A percentile compares a stretch with the other conserved stretches of the same genome.
Evolutionary conservation across 2,113 vertebrate species (phyloP).

Genomic region (Ctenodactylus gundi): DNA sequence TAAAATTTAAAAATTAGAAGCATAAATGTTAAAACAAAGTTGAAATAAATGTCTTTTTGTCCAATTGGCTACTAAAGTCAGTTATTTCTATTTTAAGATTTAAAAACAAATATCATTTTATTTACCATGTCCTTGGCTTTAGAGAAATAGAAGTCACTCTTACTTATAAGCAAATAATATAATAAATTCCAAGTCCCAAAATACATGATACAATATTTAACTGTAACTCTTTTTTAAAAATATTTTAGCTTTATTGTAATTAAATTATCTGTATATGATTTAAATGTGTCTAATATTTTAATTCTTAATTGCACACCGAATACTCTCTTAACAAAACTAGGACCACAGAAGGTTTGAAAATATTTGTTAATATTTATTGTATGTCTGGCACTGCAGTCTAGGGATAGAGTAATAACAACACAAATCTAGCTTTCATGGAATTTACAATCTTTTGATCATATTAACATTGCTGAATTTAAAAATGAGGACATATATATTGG

Average conservation of each 20-base stretch:
- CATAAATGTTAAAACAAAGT: background rate
- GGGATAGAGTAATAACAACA: background rate
- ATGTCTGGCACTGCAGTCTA: background rate
- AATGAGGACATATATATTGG: background rate
- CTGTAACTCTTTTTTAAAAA: background rate
- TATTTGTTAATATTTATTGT: background rate
- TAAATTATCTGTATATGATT: background rate
- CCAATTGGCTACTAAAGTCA: background rate
- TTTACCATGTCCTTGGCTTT: background rate
- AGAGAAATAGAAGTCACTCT: background rate
- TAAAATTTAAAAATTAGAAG: slow-evolving; percentile 34
- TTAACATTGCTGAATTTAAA: background rate
- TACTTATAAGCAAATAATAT: background rate
- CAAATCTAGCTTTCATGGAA: background rate
- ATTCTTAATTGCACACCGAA: background rate
- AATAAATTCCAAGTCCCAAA: background rate
- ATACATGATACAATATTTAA: background rate
- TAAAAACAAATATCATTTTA: background rate
- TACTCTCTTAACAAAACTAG: background rate
- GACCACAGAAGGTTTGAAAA: background rate
- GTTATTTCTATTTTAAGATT: no score
- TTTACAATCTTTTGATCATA: background rate
- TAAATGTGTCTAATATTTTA: background rate
- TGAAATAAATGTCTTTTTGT: background rate
- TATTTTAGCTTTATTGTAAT: background rate